These are phyloP conservation scores for Globodera rostochiensis DNA, from an alignment of 1,140 invertebrate genomes.

Conservation along the genomic window DNA sequence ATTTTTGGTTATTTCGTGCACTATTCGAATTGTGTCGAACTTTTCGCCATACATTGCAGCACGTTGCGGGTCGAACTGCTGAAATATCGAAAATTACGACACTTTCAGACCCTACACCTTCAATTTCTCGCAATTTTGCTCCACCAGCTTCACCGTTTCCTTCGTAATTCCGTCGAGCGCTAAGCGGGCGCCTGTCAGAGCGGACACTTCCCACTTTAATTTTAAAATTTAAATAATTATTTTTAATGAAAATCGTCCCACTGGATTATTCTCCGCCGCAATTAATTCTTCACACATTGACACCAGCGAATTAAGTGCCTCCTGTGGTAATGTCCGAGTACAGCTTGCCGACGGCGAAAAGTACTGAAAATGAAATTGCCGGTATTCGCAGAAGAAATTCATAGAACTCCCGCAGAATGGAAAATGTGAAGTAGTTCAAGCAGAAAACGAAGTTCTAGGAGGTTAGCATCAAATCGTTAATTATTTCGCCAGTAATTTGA, in stretches of 20 bases:
- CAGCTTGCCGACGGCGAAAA: conserved; percentile 16
- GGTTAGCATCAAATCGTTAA: too few relatives aligned
- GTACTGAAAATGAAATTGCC: conserved; percentile 23
- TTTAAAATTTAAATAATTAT: background rate
- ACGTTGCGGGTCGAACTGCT: conserved; percentile 42
- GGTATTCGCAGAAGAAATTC: too few relatives aligned
- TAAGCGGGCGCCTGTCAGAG: conserved; percentile 20
- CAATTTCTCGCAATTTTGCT: conserved; percentile 29
- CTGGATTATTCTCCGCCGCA: conserved; percentile 51
- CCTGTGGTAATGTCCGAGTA: conserved; percentile 10
- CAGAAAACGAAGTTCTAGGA: too few relatives aligned
- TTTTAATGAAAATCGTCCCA: background rate
- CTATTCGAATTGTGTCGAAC: conserved; percentile 17
- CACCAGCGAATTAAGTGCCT: conserved; percentile 35
- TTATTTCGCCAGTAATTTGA: too few relatives aligned
- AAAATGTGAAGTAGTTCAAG: too few relatives aligned
- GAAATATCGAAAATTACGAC: background rate
- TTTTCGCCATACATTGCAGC: conserved; percentile 45
- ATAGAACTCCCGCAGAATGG: too few relatives aligned
- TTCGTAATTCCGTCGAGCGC: conserved; percentile 27
- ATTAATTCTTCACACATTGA: conserved; percentile 50
- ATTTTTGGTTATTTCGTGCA: background rate
- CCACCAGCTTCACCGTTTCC: conserved; percentile 37
- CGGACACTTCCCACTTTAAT: conserved; percentile 46
- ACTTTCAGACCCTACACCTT: conserved; percentile 3